Conservation (phyloP, 2,797 vertebrate species). For the Loriculus beryllinus region DNA sequence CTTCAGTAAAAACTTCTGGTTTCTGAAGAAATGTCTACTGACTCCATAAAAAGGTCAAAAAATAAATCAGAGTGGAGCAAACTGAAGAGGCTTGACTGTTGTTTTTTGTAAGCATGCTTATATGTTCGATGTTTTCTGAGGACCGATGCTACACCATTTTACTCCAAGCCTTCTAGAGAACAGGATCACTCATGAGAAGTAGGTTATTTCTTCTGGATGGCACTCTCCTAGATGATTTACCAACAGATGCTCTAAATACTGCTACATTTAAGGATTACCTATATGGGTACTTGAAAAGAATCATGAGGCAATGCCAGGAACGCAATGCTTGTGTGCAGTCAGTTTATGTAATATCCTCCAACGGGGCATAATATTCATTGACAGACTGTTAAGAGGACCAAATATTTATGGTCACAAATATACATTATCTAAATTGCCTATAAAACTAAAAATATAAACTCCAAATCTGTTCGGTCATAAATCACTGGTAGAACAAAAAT, state of each 20-base stretch:
- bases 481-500: slow-evolving; percentile 43
- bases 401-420: slow-evolving; percentile 3
- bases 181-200: neutral
- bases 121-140: neutral
- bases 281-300: neutral
- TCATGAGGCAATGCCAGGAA: neutral
- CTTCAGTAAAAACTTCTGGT: neutral
- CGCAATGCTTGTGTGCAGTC: neutral
- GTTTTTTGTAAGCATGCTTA: neutral
- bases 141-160: neutral
- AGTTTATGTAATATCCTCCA: neutral
- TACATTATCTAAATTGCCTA: slow-evolving; percentile 21
- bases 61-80: neutral
- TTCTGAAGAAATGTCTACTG: neutral
- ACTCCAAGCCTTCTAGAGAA: neutral
- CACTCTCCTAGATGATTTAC: neutral
- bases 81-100: neutral
- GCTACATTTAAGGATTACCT: neutral
- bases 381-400: neutral
- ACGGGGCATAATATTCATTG: neutral
- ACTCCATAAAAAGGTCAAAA: neutral
- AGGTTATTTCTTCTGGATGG: neutral
- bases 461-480: slow-evolving; percentile 24
- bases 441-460: slow-evolving; percentile 55
- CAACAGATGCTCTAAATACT: neutral